These are phyloP conservation scores for Sipha flava DNA, from an alignment of 1,140 invertebrate genomes.

Conservation along the genomic window DNA sequence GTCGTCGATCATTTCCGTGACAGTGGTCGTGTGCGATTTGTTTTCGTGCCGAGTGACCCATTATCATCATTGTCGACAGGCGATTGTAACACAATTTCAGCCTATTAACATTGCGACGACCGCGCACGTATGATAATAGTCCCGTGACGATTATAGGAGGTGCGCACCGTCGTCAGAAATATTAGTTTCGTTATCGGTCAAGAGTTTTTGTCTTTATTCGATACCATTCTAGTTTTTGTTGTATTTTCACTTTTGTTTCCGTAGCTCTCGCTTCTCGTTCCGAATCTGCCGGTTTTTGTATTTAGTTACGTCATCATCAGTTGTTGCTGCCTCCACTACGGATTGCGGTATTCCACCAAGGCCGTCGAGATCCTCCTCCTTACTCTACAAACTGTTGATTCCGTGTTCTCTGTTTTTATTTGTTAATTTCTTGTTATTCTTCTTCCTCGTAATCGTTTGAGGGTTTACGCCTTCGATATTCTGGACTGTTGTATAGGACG, in stretches of 20 bases:
- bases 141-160: background rate
- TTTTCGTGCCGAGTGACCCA: background rate
- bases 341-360: background rate
- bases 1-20: background rate
- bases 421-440: no score
- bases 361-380: background rate
- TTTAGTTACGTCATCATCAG: background rate
- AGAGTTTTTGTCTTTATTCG: background rate
- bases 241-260: background rate
- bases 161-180: no score
- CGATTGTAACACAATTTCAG: background rate
- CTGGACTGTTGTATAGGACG: background rate
- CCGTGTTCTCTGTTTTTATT: no score
- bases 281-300: background rate
- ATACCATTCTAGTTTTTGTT: no score
- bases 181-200: no score
- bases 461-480: background rate
- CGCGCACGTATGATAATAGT: background rate
- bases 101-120: background rate
- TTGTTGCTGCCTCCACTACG: background rate
- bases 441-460: no score
- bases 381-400: background rate
- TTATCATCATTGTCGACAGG: background rate
- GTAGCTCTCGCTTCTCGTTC: background rate
- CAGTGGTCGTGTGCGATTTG: background rate